Evolutionary conservation across 2,888 invertebrate genomes (phyloP).

Genomic region (Ceriagrion tenellum): DNA sequence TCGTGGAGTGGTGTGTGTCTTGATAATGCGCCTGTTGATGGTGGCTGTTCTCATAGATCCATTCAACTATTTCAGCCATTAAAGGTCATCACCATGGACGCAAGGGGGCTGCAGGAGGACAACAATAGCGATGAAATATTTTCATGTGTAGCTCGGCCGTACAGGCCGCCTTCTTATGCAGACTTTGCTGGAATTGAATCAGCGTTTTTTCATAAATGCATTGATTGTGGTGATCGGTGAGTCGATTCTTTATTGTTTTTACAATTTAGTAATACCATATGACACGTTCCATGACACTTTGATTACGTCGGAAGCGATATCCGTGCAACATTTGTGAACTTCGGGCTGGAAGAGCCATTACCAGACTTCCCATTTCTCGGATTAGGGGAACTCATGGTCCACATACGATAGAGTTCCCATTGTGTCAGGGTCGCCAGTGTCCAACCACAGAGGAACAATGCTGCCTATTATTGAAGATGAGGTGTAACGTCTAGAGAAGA

Average conservation of each 20-base stretch:
- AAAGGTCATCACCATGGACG: background rate
- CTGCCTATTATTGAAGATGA: too few species aligned
- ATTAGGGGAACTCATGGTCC: too few species aligned
- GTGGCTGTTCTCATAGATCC: background rate
- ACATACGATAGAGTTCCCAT: too few species aligned
- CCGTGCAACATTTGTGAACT: too few species aligned
- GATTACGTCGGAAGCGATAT: too few species aligned
- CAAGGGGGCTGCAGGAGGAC: background rate
- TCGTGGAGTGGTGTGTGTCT: background rate
- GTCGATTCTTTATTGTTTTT: background rate
- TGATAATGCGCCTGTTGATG: background rate
- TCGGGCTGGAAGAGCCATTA: too few species aligned
- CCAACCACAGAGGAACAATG: too few species aligned
- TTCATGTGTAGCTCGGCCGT: background rate
- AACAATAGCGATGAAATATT: constrained; percentile 35
- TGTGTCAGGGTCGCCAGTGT: too few species aligned
- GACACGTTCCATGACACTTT: too few species aligned
- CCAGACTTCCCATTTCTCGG: too few species aligned
- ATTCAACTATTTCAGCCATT: background rate
- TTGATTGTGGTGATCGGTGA: constrained; percentile 54
- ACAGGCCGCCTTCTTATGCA: constrained; percentile 29
- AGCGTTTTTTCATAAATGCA: background rate
- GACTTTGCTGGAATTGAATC: background rate
- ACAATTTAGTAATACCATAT: too few species aligned
- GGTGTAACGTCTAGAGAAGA: too few species aligned